A percentile compares a stretch with the other conserved stretches of the same genome.
Evolutionary conservation across 2,888 invertebrate genomes (phyloP).

Genomic region (Myopa testacea): DNA sequence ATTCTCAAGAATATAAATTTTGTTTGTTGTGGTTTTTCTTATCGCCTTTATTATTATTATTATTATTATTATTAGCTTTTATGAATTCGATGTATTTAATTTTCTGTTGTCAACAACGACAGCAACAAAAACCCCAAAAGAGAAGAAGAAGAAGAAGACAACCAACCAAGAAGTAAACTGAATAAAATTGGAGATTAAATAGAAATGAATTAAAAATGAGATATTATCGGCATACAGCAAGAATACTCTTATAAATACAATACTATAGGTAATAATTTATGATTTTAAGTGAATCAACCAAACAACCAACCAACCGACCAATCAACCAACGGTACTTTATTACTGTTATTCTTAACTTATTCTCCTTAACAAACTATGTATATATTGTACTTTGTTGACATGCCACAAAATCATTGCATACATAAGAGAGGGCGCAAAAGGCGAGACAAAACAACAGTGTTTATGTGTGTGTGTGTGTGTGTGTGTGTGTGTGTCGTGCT

Average conservation of each 20-base stretch:
- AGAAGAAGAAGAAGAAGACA: background rate
- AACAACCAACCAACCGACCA: background rate
- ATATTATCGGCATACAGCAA: background rate
- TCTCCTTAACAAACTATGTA: background rate
- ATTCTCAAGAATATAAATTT: too few relatives aligned
- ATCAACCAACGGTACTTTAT: too few relatives aligned
- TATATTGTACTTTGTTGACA: constrained; percentile 22
- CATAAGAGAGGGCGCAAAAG: background rate
- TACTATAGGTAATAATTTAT: background rate
- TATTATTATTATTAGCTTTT: too few relatives aligned
- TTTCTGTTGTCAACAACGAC: background rate
- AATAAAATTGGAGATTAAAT: background rate
- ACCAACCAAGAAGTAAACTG: background rate
- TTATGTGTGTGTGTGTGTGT: constrained; percentile 36
- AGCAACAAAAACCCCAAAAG: background rate
- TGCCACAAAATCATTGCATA: constrained; percentile 26
- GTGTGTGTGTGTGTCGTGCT: constrained; percentile 27
- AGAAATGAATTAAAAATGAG: background rate
- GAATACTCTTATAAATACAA: background rate
- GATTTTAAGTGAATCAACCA: background rate
- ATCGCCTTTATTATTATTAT: too few relatives aligned
- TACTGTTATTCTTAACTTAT: background rate
- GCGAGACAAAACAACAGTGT: constrained; percentile 9
- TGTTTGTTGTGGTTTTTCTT: too few relatives aligned
- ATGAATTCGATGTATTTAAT: too few relatives aligned